A percentile compares a stretch with the other conserved stretches of the same genome.
phyloP scores from a whole-genome alignment of 2,113 vertebrate species.

The Plecturocebus donacophilus region DNA sequence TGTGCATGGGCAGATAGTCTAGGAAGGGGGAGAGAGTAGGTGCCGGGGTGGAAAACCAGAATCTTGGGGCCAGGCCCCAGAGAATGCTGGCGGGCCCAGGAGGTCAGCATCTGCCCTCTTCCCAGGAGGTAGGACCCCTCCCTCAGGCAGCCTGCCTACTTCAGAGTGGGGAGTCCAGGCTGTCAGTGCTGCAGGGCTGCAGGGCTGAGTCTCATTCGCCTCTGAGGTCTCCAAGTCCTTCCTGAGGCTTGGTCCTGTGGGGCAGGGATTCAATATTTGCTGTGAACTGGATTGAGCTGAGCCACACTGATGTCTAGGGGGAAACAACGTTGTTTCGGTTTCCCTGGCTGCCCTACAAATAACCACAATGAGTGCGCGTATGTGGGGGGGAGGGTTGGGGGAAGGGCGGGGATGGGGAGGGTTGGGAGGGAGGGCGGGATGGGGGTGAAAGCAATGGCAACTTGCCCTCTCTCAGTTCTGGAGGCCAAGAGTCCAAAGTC shows the following conservation, averaged over 20 bases:
- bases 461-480: not conserved
- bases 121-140: not conserved
- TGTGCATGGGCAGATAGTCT: not conserved
- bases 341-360: not conserved
- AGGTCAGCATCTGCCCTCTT: not conserved
- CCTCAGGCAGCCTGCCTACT: accelerated
- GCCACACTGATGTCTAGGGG: too few species aligned
- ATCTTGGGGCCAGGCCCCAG: not conserved
- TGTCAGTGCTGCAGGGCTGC: accelerated
- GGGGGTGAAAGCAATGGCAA: not conserved
- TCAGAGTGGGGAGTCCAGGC: not conserved
- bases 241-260: not conserved
- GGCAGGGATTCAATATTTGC: not conserved
- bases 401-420: too few species aligned
- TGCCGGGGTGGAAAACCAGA: too few species aligned
- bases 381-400: too few species aligned
- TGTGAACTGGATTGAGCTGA: not conserved
- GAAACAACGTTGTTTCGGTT: not conserved
- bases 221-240: not conserved
- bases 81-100: not conserved
- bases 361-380: not conserved
- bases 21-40: not conserved
- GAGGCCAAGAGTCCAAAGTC: not conserved
- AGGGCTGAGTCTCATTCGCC: not conserved
- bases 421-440: too few species aligned